Conservation (phyloP, 2,888 invertebrate species). For the Isotomurus palustris region DNA sequence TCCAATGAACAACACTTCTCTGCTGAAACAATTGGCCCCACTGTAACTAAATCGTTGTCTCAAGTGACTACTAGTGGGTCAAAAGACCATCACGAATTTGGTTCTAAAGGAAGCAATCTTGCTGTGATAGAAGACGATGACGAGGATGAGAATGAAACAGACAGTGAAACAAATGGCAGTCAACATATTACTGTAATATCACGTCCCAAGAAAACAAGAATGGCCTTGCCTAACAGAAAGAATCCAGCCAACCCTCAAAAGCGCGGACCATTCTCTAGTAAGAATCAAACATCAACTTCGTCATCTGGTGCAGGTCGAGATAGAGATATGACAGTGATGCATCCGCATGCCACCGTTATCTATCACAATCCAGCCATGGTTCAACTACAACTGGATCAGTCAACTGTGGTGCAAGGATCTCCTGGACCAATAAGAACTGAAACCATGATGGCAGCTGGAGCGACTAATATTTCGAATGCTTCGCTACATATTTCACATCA, state of each 20-base stretch:
- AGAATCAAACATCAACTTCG: background rate
- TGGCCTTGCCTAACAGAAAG: background rate
- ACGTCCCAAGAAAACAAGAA: background rate
- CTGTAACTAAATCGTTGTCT: conserved; percentile 13
- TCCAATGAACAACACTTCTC: conserved; percentile 32
- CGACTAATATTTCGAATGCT: background rate
- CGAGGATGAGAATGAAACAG: conserved; percentile 19
- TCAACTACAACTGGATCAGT: background rate
- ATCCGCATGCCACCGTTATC: background rate
- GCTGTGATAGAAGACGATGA: conserved; percentile 10
- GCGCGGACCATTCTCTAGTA: background rate
- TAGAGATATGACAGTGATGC: background rate
- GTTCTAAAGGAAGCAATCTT: no score
- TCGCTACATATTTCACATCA: background rate
- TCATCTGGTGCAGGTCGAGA: no score
- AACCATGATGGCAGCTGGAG: background rate
- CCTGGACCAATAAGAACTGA: background rate
- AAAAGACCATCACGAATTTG: background rate
- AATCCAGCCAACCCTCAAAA: background rate
- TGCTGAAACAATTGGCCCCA: conserved; percentile 25
- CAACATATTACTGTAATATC: background rate
- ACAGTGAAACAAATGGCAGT: background rate
- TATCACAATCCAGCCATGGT: background rate
- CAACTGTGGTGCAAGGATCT: background rate
- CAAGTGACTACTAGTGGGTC: background rate